A percentile compares a stretch with the other conserved stretches of the same genome.
These are phyloP conservation scores for Acanthaster planci DNA, from an alignment of 35 echinoderm and acorn worm species.

Conservation along the genomic window DNA sequence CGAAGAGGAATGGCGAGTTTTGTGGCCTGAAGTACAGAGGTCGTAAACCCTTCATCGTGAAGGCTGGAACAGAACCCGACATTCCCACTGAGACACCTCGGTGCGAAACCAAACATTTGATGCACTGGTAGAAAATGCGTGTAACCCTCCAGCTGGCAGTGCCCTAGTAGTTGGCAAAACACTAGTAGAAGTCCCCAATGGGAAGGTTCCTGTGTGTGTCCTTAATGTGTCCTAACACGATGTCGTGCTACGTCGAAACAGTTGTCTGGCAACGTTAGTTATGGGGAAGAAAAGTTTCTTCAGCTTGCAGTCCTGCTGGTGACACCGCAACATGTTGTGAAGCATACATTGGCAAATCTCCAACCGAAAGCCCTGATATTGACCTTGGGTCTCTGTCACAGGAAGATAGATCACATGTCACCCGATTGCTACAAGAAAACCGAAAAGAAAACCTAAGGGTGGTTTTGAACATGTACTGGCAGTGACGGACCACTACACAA, in stretches of 20 bases:
- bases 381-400: background rate
- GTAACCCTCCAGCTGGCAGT: background rate
- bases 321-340: background rate
- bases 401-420: background rate
- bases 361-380: background rate
- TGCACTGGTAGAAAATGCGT: background rate
- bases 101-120: background rate
- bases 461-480: conserved; percentile 40
- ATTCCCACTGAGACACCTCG: background rate
- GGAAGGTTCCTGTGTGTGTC: background rate
- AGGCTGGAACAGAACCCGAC: background rate
- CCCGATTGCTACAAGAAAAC: background rate
- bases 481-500: conserved; percentile 54
- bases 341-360: background rate
- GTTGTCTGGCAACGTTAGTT: too few species aligned
- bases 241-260: too few species aligned
- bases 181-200: background rate
- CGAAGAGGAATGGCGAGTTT: too few species aligned
- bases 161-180: background rate
- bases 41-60: background rate
- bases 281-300: too few species aligned
- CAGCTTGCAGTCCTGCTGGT: background rate
- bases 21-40: too few species aligned
- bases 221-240: too few species aligned
- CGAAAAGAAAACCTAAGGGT: conserved; percentile 39